These are phyloP conservation scores for Ctenodactylus gundi DNA, from an alignment of 2,113 vertebrate genomes.

Conservation along the genomic window DNA sequence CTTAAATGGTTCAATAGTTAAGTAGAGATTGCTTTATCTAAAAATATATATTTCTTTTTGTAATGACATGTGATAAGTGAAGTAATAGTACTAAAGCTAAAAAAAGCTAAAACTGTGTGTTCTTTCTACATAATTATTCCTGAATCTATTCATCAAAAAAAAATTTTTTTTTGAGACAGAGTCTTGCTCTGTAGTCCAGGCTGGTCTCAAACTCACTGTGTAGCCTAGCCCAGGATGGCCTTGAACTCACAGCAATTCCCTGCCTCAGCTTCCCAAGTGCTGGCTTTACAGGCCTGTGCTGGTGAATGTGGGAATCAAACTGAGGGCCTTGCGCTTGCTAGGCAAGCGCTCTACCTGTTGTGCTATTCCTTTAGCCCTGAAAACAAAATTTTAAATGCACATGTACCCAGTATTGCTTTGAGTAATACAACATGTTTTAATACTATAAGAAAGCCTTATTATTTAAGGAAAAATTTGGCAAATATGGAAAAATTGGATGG, in stretches of 20 bases:
- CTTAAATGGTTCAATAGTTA: constrained; percentile 30
- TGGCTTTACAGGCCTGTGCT: too few species aligned
- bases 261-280: too few species aligned
- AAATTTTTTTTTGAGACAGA: too few species aligned
- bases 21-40: not conserved
- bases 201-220: too few species aligned
- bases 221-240: too few species aligned
- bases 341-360: too few species aligned
- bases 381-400: not conserved
- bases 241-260: too few species aligned
- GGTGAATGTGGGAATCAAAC: too few species aligned
- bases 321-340: too few species aligned
- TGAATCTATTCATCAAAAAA: not conserved
- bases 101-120: not conserved
- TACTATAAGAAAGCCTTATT: not conserved
- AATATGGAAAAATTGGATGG: not conserved
- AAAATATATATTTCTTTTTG: not conserved
- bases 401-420: not conserved
- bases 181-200: too few species aligned
- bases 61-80: not conserved
- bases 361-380: too few species aligned
- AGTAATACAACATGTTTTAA: not conserved
- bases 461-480: not conserved
- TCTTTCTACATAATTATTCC: not conserved
- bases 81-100: not conserved